Percentiles rank a stretch among this genome's conserved stretches.
Conservation (phyloP, 2,888 invertebrate genomes). For the Dolichopus griseipennis region DNA sequence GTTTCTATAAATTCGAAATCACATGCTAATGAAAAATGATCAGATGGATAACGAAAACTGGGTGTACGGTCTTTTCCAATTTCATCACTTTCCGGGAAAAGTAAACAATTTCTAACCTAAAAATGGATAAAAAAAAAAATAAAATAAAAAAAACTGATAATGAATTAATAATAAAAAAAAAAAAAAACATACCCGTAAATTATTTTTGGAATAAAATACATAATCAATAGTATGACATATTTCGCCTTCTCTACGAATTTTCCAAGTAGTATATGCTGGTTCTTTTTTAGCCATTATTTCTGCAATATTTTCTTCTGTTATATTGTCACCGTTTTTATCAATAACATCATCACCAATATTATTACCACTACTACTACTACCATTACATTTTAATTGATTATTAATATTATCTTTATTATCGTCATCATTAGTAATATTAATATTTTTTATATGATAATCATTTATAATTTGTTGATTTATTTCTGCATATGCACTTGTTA, state of each 20-base stretch:
- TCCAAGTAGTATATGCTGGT: conserved; percentile 69
- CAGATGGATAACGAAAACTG: conserved; percentile 61
- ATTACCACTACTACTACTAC: conserved; percentile 13
- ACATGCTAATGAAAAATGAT: conserved; percentile 65
- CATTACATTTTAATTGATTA: conserved; percentile 23
- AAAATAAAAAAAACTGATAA: too few relatives aligned
- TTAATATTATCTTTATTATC: conserved; percentile 7
- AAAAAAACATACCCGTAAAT: conserved; percentile 46
- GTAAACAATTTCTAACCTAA: conserved; percentile 40
- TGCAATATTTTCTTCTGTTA: conserved; percentile 21
- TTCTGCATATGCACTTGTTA: conserved; percentile 50
- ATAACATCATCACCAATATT: not conserved
- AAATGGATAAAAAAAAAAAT: conserved; percentile 8
- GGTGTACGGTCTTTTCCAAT: conserved; percentile 60
- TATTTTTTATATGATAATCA: conserved; percentile 14
- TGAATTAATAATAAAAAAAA: too few relatives aligned
- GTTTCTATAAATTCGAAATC: conserved; percentile 46
- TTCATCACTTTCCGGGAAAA: conserved; percentile 55
- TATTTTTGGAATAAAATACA: conserved; percentile 54
- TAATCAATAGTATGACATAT: conserved; percentile 68
- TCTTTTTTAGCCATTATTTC: conserved; percentile 45
- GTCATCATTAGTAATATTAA: conserved; percentile 12
- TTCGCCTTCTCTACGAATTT: conserved; percentile 61
- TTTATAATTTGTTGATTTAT: conserved; percentile 29
- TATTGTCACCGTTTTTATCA: not conserved